Conservation (phyloP, 1,140 invertebrate species). For the Hetaerina americana region DNA sequence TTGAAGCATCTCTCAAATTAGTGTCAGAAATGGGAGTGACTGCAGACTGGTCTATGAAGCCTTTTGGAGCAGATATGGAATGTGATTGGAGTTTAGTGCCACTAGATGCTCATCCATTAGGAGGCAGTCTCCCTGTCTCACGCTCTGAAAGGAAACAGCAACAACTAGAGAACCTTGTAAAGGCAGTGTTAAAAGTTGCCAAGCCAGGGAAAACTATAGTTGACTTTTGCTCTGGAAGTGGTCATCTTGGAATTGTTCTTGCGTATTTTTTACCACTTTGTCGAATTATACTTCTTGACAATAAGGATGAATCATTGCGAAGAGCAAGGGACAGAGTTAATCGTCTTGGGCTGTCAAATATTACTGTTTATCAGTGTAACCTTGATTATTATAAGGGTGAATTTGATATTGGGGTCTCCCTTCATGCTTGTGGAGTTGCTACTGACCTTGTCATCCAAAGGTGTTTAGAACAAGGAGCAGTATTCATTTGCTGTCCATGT, state of each 20-base stretch:
- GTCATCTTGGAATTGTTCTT: constrained; percentile 79
- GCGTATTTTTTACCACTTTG: constrained; percentile 65
- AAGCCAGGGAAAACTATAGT: constrained; percentile 51
- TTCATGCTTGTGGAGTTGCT: constrained; percentile 90
- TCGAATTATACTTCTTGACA: constrained; percentile 72
- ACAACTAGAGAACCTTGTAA: constrained; percentile 79
- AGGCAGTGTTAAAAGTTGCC: constrained; percentile 57
- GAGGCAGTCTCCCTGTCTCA: constrained; percentile 60
- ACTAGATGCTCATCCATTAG: constrained; percentile 53
- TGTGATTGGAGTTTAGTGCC: constrained; percentile 54
- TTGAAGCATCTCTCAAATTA: constrained; percentile 46
- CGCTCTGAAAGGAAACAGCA: constrained; percentile 68
- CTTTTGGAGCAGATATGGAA: constrained; percentile 30
- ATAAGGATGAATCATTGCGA: constrained; percentile 76
- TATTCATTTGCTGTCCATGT: constrained; percentile 85
- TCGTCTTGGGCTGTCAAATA: constrained; percentile 56
- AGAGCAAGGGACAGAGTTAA: constrained; percentile 57
- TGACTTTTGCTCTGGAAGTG: constrained; percentile 89
- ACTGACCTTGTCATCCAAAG: constrained; percentile 84
- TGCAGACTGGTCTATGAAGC: constrained; percentile 20
- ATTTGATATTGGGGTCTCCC: constrained; percentile 67
- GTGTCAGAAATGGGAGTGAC: constrained; percentile 20
- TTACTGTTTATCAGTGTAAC: constrained; percentile 74
- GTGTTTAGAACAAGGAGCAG: constrained; percentile 58
- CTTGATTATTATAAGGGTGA: constrained; percentile 60